Evolutionary conservation across 2,888 invertebrate genomes (phyloP), one percentile per base, ranked within the genome.

Genomic region (Drosophila cognata): DNA sequence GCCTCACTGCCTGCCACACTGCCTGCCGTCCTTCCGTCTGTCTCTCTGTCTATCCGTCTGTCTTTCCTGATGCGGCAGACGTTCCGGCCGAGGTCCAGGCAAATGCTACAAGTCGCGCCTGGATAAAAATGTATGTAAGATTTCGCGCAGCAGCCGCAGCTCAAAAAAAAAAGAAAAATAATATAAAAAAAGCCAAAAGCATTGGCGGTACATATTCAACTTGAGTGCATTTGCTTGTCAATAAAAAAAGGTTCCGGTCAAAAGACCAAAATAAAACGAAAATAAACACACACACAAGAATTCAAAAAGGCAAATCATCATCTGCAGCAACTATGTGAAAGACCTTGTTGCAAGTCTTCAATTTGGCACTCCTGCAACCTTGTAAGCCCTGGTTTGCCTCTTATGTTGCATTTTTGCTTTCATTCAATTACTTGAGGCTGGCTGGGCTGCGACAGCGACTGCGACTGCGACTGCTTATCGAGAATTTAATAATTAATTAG

Each of bases 191-290:
- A 56, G 36, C 71, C 68, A 21, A 66, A 70, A 71, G 82, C 64
- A 72, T 78, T 67, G 81, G 64, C 71, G 74, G 81, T 84, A 90
- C 91, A 91, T 89, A 92, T 92, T 91, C 89, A 89, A 90, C 88
- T 68, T 93, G 93, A 93, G 93, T 93, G 93, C 93, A 93, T 93
- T 93, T 93, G 92, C 93, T 93, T 93, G 93, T 93, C 92, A 91
- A 91, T 88, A 91, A 88, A 82, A 91, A 87, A 90, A 90, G 86
- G 90, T 89, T 88, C 81, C 81, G 79, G 82, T 82, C 78, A 66
- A 67, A 66, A 72, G 64, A 73, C 60, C 65, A 74, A 74, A 61
- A 72, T 62, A 64, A 61, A 67, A 68, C 53, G 6, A 36, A 52
- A 56, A 48, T 64, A 46, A 43, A 38, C 51, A 56, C 67, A 69